Evolutionary conservation across 2,888 invertebrate species (phyloP).

Genomic region (Eupeodes luniger): DNA sequence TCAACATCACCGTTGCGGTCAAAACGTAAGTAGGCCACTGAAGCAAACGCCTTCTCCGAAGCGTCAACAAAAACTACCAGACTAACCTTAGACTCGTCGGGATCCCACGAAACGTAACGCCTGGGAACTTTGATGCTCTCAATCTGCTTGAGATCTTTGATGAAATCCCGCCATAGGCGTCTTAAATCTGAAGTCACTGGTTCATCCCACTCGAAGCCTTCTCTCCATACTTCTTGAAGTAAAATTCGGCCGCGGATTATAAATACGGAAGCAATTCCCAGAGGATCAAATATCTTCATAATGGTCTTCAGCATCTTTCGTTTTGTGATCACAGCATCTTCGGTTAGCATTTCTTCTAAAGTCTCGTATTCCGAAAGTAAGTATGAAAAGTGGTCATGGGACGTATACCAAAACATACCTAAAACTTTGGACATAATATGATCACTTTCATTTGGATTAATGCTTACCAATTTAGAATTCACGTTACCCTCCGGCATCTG

Average conservation of each 20-base stretch:
- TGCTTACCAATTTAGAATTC: constrained; percentile 1
- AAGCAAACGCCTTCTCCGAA: constrained; percentile 29
- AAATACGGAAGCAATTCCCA: constrained; percentile 16
- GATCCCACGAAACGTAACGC: constrained; percentile 23
- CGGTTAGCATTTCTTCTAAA: neutral
- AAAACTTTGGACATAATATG: constrained; percentile 4
- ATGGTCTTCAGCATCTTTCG: constrained; percentile 9
- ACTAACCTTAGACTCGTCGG: constrained; percentile 11
- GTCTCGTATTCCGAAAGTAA: neutral
- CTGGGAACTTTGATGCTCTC: neutral
- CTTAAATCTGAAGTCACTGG: neutral
- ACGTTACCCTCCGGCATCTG: neutral
- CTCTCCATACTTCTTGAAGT: constrained; percentile 37
- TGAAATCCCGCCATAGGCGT: constrained; percentile 2
- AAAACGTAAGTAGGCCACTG: constrained; percentile 16
- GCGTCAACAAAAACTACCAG: constrained; percentile 16
- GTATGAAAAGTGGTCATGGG: neutral
- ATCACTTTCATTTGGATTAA: constrained; percentile 14
- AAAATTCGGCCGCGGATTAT: constrained; percentile 31
- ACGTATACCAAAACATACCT: constrained; percentile 11
- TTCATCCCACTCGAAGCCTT: constrained; percentile 35
- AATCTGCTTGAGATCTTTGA: constrained; percentile 13
- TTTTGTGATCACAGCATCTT: no score
- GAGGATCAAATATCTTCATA: constrained; percentile 29
- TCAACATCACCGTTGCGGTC: neutral